These are phyloP conservation scores for Dolichallabes microphthalmus DNA, from an alignment of 2,113 vertebrate genomes.

Conservation along the genomic window DNA sequence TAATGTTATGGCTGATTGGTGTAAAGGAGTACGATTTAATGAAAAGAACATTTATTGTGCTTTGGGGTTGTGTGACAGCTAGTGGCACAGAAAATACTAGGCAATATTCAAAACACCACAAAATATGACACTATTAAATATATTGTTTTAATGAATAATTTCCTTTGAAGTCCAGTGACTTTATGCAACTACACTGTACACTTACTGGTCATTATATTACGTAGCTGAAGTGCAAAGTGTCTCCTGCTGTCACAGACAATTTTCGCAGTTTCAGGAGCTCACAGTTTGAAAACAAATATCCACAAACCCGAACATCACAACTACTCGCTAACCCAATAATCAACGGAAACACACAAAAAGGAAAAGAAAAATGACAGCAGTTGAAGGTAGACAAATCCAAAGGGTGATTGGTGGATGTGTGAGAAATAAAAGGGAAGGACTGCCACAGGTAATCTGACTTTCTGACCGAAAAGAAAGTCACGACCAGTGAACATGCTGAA, in stretches of 20 bases:
- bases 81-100: not conserved
- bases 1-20: too few relatives aligned
- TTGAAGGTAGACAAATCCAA: not conserved
- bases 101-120: too few relatives aligned
- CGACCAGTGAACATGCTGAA: not conserved
- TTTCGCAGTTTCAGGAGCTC: not conserved
- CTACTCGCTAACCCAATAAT: constrained; percentile 5
- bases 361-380: not conserved
- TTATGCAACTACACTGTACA: not conserved
- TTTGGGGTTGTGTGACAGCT: not conserved
- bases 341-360: not conserved
- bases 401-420: not conserved
- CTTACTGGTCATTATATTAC: not conserved
- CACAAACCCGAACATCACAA: constrained; percentile 13
- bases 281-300: constrained; percentile 23
- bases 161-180: not conserved
- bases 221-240: not conserved
- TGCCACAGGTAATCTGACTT: not conserved
- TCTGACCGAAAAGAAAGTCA: not conserved
- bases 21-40: not conserved
- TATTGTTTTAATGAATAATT: not conserved
- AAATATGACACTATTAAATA: not conserved
- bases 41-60: not conserved
- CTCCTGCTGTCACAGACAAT: not conserved
- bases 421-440: not conserved